Evolutionary conservation across 2,797 vertebrate genomes (phyloP), one percentile per base, ranked within the genome.

Genomic region (Lophius americanus): DNA sequence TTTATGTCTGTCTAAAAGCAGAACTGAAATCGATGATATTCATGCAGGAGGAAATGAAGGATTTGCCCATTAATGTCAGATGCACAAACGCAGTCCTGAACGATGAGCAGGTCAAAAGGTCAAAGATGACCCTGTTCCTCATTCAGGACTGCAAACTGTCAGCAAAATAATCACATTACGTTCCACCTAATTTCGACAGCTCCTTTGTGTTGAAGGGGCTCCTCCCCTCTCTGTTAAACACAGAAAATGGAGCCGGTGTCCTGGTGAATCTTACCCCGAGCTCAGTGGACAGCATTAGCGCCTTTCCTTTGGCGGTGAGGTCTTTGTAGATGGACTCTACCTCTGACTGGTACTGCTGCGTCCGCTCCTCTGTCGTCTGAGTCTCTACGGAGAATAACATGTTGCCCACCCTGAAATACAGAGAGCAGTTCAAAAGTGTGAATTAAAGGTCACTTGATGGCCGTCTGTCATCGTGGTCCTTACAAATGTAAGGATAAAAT

Each of bases 371-470:
- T 55, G 97, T 98, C 11, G 96, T 98, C 90, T 99, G 97, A 1
- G 97, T 98, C 91, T 99, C 98, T 54, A 99, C 96, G 0, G 97
- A 98, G 91, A 99, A 99, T 4, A 99, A 41, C 92, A 98, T 96
- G 86, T 98, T 98, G 46, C 98, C 97, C 89, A 98, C 94, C 83
- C 97, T 99, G 14, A 47, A 39, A 73, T 1, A 57, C 53, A 51
- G 36, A 58, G 64, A 42, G 51, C 36, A 59, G 4, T 0, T 64
- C 13, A 51, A 12, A 33, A 0, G 12, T 4, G 11, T n/a, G n/a
- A 42, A 42, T n/a, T 0, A 33, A n/a, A 3, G 0, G 3, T 46
- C 36, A 11, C 9, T 13, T n/a, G 2, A 14, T 14, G 4, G 7
- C 13, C 41, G 5, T 41, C 42, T 7, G 48, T 33, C n/a, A 9